These are phyloP conservation scores for Ctenicera cuprea DNA, from an alignment of 2,888 invertebrate species.

Conservation along the genomic window DNA sequence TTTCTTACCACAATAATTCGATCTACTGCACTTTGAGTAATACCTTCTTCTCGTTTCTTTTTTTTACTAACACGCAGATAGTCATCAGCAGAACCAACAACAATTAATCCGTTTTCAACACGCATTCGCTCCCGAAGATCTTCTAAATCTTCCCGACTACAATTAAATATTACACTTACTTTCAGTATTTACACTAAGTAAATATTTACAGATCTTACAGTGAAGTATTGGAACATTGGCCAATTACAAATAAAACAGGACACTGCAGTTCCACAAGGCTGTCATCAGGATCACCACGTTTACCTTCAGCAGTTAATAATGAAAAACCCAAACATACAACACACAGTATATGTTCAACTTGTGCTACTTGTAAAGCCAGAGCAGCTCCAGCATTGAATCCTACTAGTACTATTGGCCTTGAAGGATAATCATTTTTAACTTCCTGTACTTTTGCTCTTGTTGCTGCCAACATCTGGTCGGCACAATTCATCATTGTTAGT, in stretches of 20 bases:
- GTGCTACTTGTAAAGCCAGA: slow-evolving; percentile 84
- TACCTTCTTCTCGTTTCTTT: slow-evolving; percentile 82
- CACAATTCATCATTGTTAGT: slow-evolving; percentile 74
- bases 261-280: slow-evolving; percentile 82
- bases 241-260: slow-evolving; percentile 86
- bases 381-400: slow-evolving; percentile 87
- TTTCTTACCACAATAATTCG: slow-evolving; percentile 80
- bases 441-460: slow-evolving; percentile 84
- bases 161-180: not conserved
- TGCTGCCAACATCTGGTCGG: slow-evolving; percentile 80
- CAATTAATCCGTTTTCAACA: slow-evolving; percentile 84
- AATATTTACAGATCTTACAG: slow-evolving; percentile 68
- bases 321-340: slow-evolving; percentile 88
- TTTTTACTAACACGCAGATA: slow-evolving; percentile 81
- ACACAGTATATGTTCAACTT: slow-evolving; percentile 82
- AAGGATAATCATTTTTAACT: slow-evolving; percentile 79
- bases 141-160: slow-evolving; percentile 84
- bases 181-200: not conserved
- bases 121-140: slow-evolving; percentile 84
- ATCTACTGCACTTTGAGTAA: slow-evolving; percentile 88
- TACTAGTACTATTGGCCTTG: slow-evolving; percentile 83
- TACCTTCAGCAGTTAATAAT: slow-evolving; percentile 81
- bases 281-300: slow-evolving; percentile 85
- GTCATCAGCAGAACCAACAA: slow-evolving; percentile 89
- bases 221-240: slow-evolving; percentile 81